Conservation (phyloP, 2,113 vertebrate species). For the Orthonyx spaldingii region DNA sequence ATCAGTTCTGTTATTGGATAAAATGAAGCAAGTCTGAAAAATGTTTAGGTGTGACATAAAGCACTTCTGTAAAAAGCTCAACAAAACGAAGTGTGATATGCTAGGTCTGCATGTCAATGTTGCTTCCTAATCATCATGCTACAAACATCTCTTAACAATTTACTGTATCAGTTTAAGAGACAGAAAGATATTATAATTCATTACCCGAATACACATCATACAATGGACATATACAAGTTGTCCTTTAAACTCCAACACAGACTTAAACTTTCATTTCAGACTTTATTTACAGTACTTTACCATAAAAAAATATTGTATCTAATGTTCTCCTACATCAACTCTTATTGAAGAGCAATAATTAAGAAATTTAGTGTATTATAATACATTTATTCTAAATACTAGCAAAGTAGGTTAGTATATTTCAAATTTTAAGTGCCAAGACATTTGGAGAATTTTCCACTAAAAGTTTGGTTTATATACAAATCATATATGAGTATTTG, state of each 20-base stretch:
- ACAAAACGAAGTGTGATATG: neutral
- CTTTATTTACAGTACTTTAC: neutral
- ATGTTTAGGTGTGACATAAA: neutral
- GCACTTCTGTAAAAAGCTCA: neutral
- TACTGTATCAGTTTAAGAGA: neutral
- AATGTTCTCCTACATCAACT: neutral
- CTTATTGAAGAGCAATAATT: neutral
- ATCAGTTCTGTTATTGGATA: neutral
- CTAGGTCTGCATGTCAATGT: neutral
- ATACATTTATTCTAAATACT: neutral
- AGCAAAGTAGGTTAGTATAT: neutral
- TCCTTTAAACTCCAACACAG: neutral
- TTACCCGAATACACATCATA: neutral
- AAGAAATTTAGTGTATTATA: neutral
- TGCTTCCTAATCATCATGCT: neutral
- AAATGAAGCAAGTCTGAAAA: neutral
- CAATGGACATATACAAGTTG: neutral
- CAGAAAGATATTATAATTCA: neutral
- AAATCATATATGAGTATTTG: neutral
- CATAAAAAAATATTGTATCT: neutral
- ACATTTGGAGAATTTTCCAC: neutral
- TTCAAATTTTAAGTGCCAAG: neutral
- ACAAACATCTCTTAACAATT: neutral
- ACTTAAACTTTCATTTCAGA: neutral
- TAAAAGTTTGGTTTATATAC: neutral